Evolutionary conservation across 2,113 vertebrate species (phyloP), one percentile per base, ranked within the genome.

Genomic region (Spea multiplicata): DNA sequence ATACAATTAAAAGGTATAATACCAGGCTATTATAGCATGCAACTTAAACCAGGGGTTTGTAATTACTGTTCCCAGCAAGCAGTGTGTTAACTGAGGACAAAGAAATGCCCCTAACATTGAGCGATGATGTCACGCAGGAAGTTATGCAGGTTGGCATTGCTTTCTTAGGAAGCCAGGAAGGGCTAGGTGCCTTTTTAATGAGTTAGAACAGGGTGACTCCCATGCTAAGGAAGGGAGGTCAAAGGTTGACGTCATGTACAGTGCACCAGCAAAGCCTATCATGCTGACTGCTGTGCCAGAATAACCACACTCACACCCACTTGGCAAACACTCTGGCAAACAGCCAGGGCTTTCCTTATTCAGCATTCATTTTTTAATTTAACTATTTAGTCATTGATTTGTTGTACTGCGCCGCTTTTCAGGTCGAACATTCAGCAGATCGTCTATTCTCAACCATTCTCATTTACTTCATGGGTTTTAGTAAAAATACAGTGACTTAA

Each of bases 101-200:
- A 68, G 62, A 79, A 72, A 66, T 66, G 44, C 76, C 69, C 49
- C 70, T 47, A 55, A 30, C 13, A 72, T 30, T 73, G 59, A 5
- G 48, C 44, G 66, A 62, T 81, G 59, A 57, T 52, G 8, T 69
- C 66, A 71, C 82, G 52, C 46, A 71, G 83, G 81, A 87, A 84
- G 65, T 82, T 82, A 64, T 47, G 70, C 82, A 73, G 81, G 84
- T 83, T 88, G 83, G 85, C 83, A 71, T n/a, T 50, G 2, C 17
- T 76, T 16, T 16, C 82, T 81, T 55, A 75, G 73, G 57, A 78
- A 78, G 30, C 66, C 81, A 68, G 73, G 62, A 65, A 59, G 74
- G 75, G 64, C 44, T 6, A 70, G 16, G 13, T 83, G 81, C 47
- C 47, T 83, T 84, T 87, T 75, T 84, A 85, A 81, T 81, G 49